Evolutionary conservation across 2,888 invertebrate genomes (phyloP), one percentile per base, ranked within the genome.

Genomic region (Lepeophtheirus nordmannii): DNA sequence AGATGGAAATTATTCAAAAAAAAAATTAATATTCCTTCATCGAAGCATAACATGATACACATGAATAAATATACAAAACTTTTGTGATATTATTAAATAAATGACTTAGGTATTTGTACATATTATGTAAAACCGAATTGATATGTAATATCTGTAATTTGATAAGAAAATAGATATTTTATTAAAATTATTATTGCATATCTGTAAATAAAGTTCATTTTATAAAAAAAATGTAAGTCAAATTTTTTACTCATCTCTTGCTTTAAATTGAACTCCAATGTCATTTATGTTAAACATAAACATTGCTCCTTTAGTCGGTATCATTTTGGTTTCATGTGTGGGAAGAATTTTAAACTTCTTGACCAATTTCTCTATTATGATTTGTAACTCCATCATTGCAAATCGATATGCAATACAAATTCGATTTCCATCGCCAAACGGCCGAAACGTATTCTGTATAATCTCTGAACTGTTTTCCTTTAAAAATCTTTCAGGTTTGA

Each of bases 381-480:
- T 58, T 30, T 22, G 17, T 14, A 58, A 7, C 30, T 58, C 58
- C 2, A 58, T 30, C 22, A 30, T 58, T 14, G 58, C 58, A 30
- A 58, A 58, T 5, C 58, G 58, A 20, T 58, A 30, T 2, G 23
- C 58, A 14, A 58, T 58, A 9, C 58, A 58, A 14, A 58, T 20
- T 20, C 58, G 58, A 23, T 58, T 58, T 14, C 58, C 58, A 22
- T 20, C 20, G 1, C 58, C 58, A 23, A 58, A 58, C 2, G 58
- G 23, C 30, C 58, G 20, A 20, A 14, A 58, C 7, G 58, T 58
- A 30, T 22, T 22, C 2, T 2, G 58, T 20, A 58, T 58, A 2
- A 58, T 14, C 14, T 58, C 58, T 17, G n/a, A 17, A 17, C 8
- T 53, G 20, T 23, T 23, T 30, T 58, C 58, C 9, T n/a, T 58